phyloP scores from a whole-genome alignment of 2,797 vertebrate genomes.

The Anguilla pacifica region DNA sequence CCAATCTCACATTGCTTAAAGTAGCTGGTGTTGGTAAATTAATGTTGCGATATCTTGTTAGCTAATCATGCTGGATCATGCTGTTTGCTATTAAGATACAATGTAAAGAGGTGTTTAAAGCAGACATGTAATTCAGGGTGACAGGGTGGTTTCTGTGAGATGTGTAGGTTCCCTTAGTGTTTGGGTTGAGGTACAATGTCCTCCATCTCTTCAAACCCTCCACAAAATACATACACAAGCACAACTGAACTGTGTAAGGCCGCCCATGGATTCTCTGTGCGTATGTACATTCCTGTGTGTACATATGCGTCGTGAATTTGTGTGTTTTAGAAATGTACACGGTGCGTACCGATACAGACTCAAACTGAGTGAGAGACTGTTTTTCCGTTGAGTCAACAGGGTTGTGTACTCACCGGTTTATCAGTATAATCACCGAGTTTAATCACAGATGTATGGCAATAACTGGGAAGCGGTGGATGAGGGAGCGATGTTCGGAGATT shows the following conservation, averaged over 20 bases:
- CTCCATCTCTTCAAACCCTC: not conserved
- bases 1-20: not conserved
- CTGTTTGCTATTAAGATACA: not conserved
- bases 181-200: not conserved
- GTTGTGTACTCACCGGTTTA: not conserved
- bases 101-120: not conserved
- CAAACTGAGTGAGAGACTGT: constrained; percentile 3
- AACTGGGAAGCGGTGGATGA: constrained; percentile 42
- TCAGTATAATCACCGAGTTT: constrained; percentile 22
- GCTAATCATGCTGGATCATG: not conserved
- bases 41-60: not conserved
- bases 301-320: not conserved
- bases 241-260: not conserved
- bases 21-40: not conserved
- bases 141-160: not conserved
- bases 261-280: not conserved
- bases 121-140: not conserved
- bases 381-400: not conserved
- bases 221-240: not conserved
- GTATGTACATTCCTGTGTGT: not conserved
- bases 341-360: not conserved
- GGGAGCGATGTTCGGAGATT: not conserved
- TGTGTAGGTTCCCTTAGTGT: not conserved
- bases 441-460: constrained; percentile 48
- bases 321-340: not conserved